Percentiles rank a stretch among this genome's conserved stretches.
Evolutionary conservation across 2,888 invertebrate genomes (phyloP).

Genomic region (Smittia aterrima): DNA sequence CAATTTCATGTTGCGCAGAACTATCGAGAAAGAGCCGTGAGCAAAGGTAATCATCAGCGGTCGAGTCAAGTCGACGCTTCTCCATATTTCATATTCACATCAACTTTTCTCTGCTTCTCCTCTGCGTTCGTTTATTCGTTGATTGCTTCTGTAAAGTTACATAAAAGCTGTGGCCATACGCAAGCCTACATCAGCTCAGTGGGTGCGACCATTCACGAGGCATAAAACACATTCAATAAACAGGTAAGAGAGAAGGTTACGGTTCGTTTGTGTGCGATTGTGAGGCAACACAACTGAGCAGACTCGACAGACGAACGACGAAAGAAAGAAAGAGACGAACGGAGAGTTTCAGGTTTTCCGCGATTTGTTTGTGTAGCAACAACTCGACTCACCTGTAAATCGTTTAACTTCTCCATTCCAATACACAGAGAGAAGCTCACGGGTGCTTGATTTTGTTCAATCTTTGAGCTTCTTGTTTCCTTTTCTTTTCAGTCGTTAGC

Average conservation of each 20-base stretch:
- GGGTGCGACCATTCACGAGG: slow-evolving; percentile 43
- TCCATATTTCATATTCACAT: neutral
- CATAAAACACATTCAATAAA: slow-evolving; percentile 35
- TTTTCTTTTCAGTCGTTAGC: slow-evolving; percentile 41
- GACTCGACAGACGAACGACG: neutral
- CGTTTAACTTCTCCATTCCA: neutral
- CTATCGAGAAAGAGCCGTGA: no score
- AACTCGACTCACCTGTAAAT: slow-evolving; percentile 37
- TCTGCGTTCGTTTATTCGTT: neutral
- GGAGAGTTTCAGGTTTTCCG: neutral
- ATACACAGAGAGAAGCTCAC: slow-evolving; percentile 43
- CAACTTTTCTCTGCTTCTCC: neutral
- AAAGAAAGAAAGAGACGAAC: neutral
- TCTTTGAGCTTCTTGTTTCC: slow-evolving; percentile 46
- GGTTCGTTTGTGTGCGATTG: neutral
- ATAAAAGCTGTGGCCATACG: slow-evolving; percentile 25
- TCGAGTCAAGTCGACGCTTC: no score
- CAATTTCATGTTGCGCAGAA: no score
- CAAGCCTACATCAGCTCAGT: slow-evolving; percentile 43
- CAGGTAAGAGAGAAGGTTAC: slow-evolving; percentile 5
- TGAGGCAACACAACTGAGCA: slow-evolving; percentile 5
- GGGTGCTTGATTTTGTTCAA: slow-evolving; percentile 45
- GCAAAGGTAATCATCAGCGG: no score
- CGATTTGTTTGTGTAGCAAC: neutral
- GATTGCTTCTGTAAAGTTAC: neutral